phyloP scores from a whole-genome alignment of 2,113 vertebrate species.

The Oreochromis aureus region DNA sequence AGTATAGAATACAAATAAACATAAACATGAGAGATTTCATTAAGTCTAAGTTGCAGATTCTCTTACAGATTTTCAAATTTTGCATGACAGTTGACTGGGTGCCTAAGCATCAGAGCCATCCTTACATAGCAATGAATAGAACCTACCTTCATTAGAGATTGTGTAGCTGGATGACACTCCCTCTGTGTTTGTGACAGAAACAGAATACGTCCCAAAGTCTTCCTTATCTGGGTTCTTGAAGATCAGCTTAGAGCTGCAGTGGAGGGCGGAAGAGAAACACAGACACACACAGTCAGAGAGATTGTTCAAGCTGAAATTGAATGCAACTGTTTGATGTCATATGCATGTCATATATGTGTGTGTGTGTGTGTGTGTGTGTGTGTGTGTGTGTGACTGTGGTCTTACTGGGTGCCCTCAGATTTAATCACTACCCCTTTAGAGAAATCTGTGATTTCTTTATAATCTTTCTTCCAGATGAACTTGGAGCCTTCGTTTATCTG shows the following conservation, averaged over 20 bases:
- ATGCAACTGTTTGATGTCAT: neutral
- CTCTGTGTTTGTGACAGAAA: conserved; percentile 86
- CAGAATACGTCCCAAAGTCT: conserved; percentile 85
- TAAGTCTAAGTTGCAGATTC: neutral
- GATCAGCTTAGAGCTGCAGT: conserved; percentile 82
- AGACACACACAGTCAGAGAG: neutral
- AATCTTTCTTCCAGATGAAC: conserved; percentile 90
- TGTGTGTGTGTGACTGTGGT: neutral
- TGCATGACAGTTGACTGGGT: neutral
- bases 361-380: too few relatives aligned
- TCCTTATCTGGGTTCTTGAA: conserved; percentile 84
- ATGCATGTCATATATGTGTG: neutral
- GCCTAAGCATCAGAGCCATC: neutral
- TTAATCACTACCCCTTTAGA: conserved; percentile 75
- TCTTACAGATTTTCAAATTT: neutral
- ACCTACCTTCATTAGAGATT: conserved; percentile 80
- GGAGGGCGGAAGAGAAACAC: neutral
- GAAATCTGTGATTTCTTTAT: conserved; percentile 83
- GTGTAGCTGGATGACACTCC: conserved; percentile 87
- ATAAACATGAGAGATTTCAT: neutral
- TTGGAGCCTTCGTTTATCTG: conserved; percentile 82
- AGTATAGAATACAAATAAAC: neutral
- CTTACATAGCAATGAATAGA: neutral
- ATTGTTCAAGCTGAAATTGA: neutral
- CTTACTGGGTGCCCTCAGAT: conserved; percentile 83